These are phyloP conservation scores for Zygothrica quintamaculata DNA, from an alignment of 2,888 invertebrate genomes.

Conservation along the genomic window DNA sequence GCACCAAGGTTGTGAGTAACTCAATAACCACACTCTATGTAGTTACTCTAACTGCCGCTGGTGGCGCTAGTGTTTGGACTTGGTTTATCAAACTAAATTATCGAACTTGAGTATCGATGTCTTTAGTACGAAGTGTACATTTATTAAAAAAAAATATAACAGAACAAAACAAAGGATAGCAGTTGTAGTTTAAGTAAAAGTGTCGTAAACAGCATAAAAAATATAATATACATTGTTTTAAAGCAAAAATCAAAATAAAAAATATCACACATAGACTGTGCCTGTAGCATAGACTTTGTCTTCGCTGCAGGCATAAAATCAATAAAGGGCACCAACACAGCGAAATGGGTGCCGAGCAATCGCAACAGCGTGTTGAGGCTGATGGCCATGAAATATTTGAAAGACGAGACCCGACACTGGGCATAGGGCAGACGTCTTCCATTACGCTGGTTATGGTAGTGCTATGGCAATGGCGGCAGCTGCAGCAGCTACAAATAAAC, in stretches of 20 bases:
- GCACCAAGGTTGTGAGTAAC: slow-evolving; percentile 90
- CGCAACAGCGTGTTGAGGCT: slow-evolving; percentile 84
- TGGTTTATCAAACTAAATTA: background rate
- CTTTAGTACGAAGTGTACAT: background rate
- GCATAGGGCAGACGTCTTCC: slow-evolving; percentile 7
- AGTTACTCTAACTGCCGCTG: too few species aligned
- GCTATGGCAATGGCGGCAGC: slow-evolving; percentile 55
- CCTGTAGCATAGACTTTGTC: background rate
- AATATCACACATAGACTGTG: background rate
- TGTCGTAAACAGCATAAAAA: too few species aligned
- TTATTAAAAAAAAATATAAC: background rate
- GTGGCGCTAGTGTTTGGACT: background rate
- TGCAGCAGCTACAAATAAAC: slow-evolving; percentile 72
- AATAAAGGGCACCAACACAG: slow-evolving; percentile 32
- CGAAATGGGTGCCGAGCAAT: slow-evolving; percentile 89
- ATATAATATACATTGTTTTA: too few species aligned
- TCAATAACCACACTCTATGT: slow-evolving; percentile 89
- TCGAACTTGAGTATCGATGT: slow-evolving; percentile 10
- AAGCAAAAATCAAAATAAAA: too few species aligned
- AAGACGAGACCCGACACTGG: slow-evolving; percentile 39
- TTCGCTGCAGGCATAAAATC: slow-evolving; percentile 37
- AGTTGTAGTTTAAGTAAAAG: background rate
- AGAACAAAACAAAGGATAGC: background rate
- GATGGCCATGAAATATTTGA: slow-evolving; percentile 81
- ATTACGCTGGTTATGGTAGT: slow-evolving; percentile 35